Evolutionary conservation across 2,888 invertebrate species (phyloP), one percentile per base, ranked within the genome.

Genomic region (Lasioglossum villosulum): DNA sequence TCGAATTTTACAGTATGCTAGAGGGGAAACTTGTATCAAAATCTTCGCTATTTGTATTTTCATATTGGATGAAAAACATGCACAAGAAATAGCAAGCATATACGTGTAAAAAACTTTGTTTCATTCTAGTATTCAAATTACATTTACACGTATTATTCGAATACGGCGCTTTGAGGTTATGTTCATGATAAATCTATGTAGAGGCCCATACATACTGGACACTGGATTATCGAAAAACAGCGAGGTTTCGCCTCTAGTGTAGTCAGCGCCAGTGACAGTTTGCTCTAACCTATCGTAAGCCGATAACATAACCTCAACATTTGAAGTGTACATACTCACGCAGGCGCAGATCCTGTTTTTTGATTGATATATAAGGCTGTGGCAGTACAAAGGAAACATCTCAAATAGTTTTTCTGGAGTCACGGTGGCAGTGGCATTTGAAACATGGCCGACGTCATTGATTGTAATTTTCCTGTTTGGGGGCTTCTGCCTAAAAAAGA

Each of bases 401-500:
- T 90, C 89, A 77, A 88, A 90, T 92, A 89, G 87, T 90, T 91
- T 91, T 92, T 86, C 86, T 90, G 79, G 85, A 90, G 91, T 92
- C 89, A 90, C 90, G 84, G 92, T 92, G 93, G 89, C 90, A 92
- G 91, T 92, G 93, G 91, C 78, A 90, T 86, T 90, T 86, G 90
- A 91, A 94, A 93, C 86, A 95, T 95, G 95, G 95, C 95, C 93
- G 95, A 94, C 91, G 93, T 94, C 86, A 92, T 95, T 77, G 95
- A 95, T 89, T 94, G 94, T 87, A 95, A 97, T 92, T 99, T 98
- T 96, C 98, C 98, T 90, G 96, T 97, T 91, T 97, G 97, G 96
- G 97, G 97, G 92, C 96, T 99, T 94, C 96, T 98, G 93, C 99
- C 99, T 75, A 99, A 99, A 96, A 98, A 97, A 95, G 99, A 99